Conservation (phyloP, 2,888 invertebrate species). For the Leptodirus hochenwartii region DNA sequence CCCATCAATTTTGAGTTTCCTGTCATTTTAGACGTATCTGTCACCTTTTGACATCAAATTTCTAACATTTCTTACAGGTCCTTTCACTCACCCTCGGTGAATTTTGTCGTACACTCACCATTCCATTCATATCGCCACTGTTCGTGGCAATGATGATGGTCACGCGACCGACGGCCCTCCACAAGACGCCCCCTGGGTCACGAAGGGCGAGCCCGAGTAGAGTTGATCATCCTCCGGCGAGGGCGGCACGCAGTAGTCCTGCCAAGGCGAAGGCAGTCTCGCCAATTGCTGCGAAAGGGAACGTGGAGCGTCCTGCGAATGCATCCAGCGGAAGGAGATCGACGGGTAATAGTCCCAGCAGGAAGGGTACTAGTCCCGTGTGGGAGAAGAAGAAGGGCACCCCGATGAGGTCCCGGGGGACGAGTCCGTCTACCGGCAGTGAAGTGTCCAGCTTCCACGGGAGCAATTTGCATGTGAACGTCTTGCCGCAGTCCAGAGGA, state of each 20-base stretch:
- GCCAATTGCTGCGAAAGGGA: constrained; percentile 8
- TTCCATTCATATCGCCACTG: too few relatives aligned
- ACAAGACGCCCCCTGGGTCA: constrained; percentile 18
- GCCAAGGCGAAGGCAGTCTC: constrained; percentile 11
- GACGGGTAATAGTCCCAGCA: constrained; percentile 19
- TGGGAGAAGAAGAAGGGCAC: constrained; percentile 8
- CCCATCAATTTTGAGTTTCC: too few relatives aligned
- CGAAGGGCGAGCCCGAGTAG: constrained; percentile 20
- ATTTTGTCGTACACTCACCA: too few relatives aligned
- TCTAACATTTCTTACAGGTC: too few relatives aligned
- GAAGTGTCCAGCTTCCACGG: not conserved
- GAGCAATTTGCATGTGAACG: too few relatives aligned
- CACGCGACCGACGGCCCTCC: constrained; percentile 9
- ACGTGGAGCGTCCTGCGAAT: constrained; percentile 17
- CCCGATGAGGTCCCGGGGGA: constrained; percentile 19
- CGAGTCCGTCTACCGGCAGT: constrained; percentile 23
- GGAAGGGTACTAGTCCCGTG: constrained; percentile 14
- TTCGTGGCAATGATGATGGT: constrained; percentile 13
- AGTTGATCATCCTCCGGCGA: constrained; percentile 7
- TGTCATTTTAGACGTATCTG: too few relatives aligned
- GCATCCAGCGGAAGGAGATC: constrained; percentile 14
- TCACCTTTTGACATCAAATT: too few relatives aligned
- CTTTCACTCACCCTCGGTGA: too few relatives aligned
- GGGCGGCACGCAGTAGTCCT: constrained; percentile 9
- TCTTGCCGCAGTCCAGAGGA: constrained; percentile 24